These are phyloP conservation scores for Montipora capitata DNA, from an alignment of 92 coral and sea anemone species.

Conservation along the genomic window DNA sequence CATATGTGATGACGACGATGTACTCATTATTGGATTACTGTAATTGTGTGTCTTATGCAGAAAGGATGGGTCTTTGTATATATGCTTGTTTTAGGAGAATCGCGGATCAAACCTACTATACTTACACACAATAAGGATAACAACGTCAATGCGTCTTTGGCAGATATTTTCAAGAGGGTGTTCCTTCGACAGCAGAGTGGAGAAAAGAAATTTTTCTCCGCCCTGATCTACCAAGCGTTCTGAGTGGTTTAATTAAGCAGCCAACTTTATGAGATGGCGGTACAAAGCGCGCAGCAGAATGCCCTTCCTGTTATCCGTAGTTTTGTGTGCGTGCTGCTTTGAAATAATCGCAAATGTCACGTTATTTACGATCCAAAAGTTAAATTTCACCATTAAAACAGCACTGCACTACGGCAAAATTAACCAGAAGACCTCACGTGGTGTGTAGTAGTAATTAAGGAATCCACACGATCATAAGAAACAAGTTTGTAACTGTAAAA, in stretches of 20 bases:
- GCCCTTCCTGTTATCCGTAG: too few species aligned
- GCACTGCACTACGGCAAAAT: conserved; percentile 15
- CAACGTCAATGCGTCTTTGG: conserved; percentile 17
- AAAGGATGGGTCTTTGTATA: conserved; percentile 36
- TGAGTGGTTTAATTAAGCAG: neutral
- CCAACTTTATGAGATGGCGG: too few species aligned
- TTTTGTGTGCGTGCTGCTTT: too few species aligned
- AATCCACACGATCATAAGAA: conserved; percentile 43
- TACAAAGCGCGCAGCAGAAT: too few species aligned
- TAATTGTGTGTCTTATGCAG: conserved; percentile 27
- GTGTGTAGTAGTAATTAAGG: conserved; percentile 24
- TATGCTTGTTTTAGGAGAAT: conserved; percentile 27
- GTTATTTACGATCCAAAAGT: too few species aligned
- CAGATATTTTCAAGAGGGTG: conserved; percentile 19
- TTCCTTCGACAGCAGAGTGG: conserved; percentile 21
- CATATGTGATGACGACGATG: conserved; percentile 20
- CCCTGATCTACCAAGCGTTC: conserved; percentile 34
- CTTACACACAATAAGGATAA: conserved; percentile 7
- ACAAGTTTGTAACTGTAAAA: conserved; percentile 33
- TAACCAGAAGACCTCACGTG: conserved; percentile 34
- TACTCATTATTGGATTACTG: conserved; percentile 32
- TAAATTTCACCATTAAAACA: too few species aligned
- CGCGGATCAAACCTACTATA: conserved; percentile 9
- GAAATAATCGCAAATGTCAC: too few species aligned
- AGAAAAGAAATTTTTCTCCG: neutral